Evolutionary conservation across 2,888 invertebrate genomes (phyloP).

Genomic region (Stomorhina lunata): DNA sequence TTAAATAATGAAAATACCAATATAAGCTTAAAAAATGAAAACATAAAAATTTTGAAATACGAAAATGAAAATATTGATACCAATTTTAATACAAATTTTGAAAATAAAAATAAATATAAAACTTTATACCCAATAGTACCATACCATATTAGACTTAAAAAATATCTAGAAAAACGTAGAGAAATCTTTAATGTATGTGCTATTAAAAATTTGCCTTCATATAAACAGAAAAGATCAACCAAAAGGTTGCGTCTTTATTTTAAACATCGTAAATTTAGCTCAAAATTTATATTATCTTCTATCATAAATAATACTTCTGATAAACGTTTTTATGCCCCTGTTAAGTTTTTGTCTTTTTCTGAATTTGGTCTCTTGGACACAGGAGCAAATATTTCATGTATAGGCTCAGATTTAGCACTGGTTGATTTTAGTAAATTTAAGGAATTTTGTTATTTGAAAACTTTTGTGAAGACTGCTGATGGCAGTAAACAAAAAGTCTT

Average conservation of each 20-base stretch:
- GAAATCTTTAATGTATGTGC: conserved; percentile 6
- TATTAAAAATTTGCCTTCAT: neutral
- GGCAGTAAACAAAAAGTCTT: neutral
- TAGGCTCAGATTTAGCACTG: neutral
- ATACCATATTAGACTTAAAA: neutral
- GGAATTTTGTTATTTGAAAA: neutral
- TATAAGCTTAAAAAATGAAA: neutral
- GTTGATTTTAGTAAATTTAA: neutral
- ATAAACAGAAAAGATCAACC: conserved; percentile 18
- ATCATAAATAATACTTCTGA: neutral
- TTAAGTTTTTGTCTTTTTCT: neutral
- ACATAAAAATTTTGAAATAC: neutral
- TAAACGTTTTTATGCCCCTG: neutral
- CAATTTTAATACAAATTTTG: neutral
- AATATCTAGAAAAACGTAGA: neutral
- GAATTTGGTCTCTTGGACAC: conserved; percentile 11
- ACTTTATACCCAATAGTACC: neutral
- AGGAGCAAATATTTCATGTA: conserved; percentile 10
- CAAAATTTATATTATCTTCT: conserved; percentile 3
- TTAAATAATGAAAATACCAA: neutral
- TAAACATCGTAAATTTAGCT: neutral
- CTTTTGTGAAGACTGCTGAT: conserved; percentile 5
- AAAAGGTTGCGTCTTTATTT: neutral
- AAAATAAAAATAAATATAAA: neutral
- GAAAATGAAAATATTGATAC: neutral